These are phyloP conservation scores for Strix occidentalis DNA, from an alignment of 2,797 vertebrate genomes.

Conservation along the genomic window DNA sequence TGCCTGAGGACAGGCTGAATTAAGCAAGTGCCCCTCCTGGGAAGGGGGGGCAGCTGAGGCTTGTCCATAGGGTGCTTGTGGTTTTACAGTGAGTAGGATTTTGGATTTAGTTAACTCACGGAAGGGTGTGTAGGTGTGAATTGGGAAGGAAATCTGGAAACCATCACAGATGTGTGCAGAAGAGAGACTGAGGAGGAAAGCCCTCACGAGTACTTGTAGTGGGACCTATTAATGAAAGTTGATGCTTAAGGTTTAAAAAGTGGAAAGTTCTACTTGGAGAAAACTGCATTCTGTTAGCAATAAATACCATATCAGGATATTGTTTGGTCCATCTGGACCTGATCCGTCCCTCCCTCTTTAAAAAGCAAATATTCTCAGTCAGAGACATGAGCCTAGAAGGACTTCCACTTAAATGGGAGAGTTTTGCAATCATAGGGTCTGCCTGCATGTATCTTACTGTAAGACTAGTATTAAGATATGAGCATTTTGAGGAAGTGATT, in stretches of 20 bases:
- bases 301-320: background rate
- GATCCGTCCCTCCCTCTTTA: background rate
- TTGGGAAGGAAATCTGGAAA: background rate
- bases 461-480: background rate
- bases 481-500: background rate
- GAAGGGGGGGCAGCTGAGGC: background rate
- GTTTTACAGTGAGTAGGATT: background rate
- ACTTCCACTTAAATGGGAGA: background rate
- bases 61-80: background rate
- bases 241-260: background rate
- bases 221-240: background rate
- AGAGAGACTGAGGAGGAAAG: background rate
- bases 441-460: background rate
- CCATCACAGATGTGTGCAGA: background rate
- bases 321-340: background rate
- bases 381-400: background rate
- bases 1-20: background rate
- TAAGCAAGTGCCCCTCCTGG: rapidly evolving
- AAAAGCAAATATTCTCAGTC: background rate
- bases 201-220: rapidly evolving
- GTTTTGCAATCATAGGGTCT: background rate
- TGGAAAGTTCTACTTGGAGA: background rate
- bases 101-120: background rate
- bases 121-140: background rate
- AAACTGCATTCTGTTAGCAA: background rate